A percentile compares a stretch with the other conserved stretches of the same genome.
Evolutionary conservation across 2,888 invertebrate species (phyloP).

Genomic region (Ferdinandea cuprea): DNA sequence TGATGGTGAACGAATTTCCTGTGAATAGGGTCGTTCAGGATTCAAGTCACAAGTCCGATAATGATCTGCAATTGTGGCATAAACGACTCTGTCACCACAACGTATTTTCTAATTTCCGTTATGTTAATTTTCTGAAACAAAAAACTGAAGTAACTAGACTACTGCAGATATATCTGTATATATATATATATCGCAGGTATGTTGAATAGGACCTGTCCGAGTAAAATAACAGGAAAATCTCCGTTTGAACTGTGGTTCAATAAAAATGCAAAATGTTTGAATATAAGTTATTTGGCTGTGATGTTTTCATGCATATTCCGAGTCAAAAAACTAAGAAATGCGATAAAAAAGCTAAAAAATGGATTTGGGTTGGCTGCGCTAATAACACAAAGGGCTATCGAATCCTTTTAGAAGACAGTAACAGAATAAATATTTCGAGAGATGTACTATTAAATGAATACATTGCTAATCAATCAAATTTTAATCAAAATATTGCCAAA

Average conservation of each 20-base stretch:
- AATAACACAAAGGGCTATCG: too few relatives aligned
- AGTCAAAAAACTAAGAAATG: constrained; percentile 13
- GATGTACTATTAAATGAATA: too few relatives aligned
- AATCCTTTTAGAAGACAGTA: too few relatives aligned
- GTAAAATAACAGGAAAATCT: not conserved
- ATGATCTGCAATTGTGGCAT: constrained; percentile 20
- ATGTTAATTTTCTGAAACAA: constrained; percentile 3
- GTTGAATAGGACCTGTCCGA: not conserved
- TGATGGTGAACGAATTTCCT: not conserved
- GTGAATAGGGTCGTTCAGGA: not conserved
- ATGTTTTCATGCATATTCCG: constrained; percentile 23
- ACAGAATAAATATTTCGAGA: too few relatives aligned
- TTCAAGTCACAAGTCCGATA: constrained; percentile 3
- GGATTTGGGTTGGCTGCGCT: too few relatives aligned
- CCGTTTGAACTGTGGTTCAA: constrained; percentile 3
- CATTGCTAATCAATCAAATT: too few relatives aligned
- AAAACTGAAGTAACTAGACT: not conserved
- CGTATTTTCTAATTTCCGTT: constrained; percentile 3
- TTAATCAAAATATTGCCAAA: too few relatives aligned
- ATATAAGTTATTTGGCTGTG: constrained; percentile 26
- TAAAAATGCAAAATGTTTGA: not conserved
- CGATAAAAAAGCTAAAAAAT: constrained; percentile 8
- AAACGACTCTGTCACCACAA: constrained; percentile 32
- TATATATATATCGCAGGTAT: not conserved
- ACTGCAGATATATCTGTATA: not conserved